Evolutionary conservation across 2,797 vertebrate genomes (phyloP).

Genomic region (Threskiornis aethiopicus): DNA sequence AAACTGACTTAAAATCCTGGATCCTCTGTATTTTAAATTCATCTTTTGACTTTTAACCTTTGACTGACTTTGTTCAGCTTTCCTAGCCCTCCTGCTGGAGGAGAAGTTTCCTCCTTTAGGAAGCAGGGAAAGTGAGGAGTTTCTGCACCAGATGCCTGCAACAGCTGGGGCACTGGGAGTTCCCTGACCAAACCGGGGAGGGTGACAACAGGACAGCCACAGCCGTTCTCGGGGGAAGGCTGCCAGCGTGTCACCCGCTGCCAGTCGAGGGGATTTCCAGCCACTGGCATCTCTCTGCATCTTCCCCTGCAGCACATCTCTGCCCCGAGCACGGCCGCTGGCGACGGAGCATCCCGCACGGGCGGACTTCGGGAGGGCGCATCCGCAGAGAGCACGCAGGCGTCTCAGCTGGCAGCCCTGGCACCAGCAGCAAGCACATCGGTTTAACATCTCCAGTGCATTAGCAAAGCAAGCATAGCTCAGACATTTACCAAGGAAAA

Average conservation of each 20-base stretch:
- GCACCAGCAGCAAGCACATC: background rate
- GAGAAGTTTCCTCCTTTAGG: background rate
- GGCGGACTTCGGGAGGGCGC: rapidly evolving
- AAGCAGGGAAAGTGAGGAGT: background rate
- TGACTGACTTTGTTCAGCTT: background rate
- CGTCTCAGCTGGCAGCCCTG: no score
- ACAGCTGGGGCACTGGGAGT: background rate
- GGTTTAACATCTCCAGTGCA: background rate
- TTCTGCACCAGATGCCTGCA: background rate
- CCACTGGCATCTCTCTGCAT: background rate
- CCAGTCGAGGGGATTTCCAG: rapidly evolving
- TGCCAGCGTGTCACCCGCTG: background rate
- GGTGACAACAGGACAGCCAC: background rate
- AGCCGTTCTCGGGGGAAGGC: background rate
- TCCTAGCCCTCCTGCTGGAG: background rate
- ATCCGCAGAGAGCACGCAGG: rapidly evolving
- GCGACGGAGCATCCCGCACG: rapidly evolving
- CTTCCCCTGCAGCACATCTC: background rate
- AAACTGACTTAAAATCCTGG: background rate
- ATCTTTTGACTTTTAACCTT: background rate
- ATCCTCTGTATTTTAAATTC: background rate
- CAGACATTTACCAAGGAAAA: background rate
- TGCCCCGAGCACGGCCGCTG: rapidly evolving
- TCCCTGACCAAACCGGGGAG: background rate
- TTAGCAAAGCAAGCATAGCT: background rate